These are phyloP conservation scores for Cheiracanthium punctorium DNA, from an alignment of 2,888 invertebrate species.

Conservation along the genomic window DNA sequence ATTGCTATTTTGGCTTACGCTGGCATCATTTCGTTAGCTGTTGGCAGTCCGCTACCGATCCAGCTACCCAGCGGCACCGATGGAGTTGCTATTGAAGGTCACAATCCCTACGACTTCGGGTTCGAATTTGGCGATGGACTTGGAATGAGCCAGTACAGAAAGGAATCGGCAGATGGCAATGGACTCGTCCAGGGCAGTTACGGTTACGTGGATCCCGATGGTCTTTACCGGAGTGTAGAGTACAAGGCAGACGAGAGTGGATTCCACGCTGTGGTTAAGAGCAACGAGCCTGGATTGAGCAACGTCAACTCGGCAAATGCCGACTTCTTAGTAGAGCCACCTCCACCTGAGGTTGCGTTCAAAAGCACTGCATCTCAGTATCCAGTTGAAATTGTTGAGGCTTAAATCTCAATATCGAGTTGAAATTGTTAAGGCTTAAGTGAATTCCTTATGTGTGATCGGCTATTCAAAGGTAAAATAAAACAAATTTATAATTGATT, in stretches of 20 bases:
- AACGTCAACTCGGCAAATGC: conserved; percentile 31
- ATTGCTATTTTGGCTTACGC: too few relatives aligned
- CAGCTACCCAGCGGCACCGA: neutral
- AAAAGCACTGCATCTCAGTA: neutral
- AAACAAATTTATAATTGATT: too few relatives aligned
- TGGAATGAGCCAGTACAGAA: conserved; percentile 36
- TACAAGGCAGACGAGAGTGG: conserved; percentile 44
- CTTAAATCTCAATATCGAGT: too few relatives aligned
- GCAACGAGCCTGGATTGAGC: conserved; percentile 45
- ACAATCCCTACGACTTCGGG: conserved; percentile 37
- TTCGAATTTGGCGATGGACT: conserved; percentile 44
- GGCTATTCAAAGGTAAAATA: neutral
- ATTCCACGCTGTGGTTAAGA: conserved; percentile 23
- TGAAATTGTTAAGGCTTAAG: neutral
- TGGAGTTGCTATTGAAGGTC: neutral
- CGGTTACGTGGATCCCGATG: conserved; percentile 25
- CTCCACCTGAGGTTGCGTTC: conserved; percentile 14
- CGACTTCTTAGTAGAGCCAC: conserved; percentile 32
- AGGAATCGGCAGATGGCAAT: conserved; percentile 25
- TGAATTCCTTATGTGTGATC: neutral
- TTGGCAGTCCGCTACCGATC: neutral
- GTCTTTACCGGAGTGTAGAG: conserved; percentile 33
- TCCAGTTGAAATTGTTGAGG: neutral
- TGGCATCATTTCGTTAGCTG: too few relatives aligned
- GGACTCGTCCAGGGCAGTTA: conserved; percentile 49